phyloP scores from a whole-genome alignment of 2,113 vertebrate genomes.

The Malaclemys terrapin region DNA sequence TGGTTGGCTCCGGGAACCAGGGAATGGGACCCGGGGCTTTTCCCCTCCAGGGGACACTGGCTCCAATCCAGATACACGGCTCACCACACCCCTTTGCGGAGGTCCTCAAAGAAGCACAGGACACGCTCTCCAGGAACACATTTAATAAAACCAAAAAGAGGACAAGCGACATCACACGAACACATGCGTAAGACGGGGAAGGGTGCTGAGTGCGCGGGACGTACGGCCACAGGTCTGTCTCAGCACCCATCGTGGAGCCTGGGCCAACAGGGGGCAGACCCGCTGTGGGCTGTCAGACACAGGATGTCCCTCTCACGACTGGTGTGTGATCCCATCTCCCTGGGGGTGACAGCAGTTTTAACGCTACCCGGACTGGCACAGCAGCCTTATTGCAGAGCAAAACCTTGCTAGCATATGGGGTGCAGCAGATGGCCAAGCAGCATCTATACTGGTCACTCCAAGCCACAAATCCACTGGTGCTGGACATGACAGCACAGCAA shows the following conservation, averaged over 20 bases:
- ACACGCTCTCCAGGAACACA: neutral
- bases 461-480: neutral
- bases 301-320: neutral
- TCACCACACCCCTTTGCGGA: neutral
- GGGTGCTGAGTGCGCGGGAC: too few relatives aligned
- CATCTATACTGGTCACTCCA: neutral
- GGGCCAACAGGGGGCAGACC: neutral
- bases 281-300: neutral
- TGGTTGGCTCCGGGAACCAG: neutral
- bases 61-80: neutral
- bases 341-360: neutral
- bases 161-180: neutral
- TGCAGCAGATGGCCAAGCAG: neutral
- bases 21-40: neutral
- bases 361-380: neutral
- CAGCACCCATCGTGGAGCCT: neutral
- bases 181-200: too few relatives aligned
- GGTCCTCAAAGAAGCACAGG: neutral
- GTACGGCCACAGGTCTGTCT: too few relatives aligned
- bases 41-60: neutral
- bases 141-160: neutral
- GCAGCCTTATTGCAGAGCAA: neutral
- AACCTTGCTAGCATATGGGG: neutral
- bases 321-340: neutral
- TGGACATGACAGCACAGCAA: neutral